These are phyloP conservation scores for Empidonax traillii DNA, from an alignment of 2,113 vertebrate genomes.

Conservation along the genomic window DNA sequence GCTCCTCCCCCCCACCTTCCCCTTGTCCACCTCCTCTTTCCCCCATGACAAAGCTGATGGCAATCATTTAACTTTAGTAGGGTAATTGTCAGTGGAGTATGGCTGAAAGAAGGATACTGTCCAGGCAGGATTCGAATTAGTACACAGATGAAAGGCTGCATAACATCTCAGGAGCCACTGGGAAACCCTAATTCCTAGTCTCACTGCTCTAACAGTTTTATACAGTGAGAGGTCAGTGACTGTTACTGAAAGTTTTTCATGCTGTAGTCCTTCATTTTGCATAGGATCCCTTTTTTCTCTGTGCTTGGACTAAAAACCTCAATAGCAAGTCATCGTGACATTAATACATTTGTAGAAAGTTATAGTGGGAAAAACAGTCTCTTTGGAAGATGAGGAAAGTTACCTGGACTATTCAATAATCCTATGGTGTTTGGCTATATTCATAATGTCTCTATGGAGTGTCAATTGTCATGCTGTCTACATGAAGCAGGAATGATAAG, in stretches of 20 bases:
- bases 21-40: too few relatives aligned
- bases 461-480: neutral
- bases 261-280: neutral
- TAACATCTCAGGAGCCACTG: neutral
- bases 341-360: neutral
- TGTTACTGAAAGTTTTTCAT: neutral
- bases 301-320: neutral
- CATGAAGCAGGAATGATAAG: neutral
- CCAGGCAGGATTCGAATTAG: neutral
- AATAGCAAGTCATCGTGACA: neutral
- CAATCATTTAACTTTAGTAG: neutral
- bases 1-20: too few relatives aligned
- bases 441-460: neutral
- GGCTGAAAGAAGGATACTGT: neutral
- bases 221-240: neutral
- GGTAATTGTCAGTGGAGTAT: neutral
- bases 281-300: conserved; percentile 3
- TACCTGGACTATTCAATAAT: neutral
- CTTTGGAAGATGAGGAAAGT: neutral
- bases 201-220: neutral
- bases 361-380: neutral
- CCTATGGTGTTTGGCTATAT: neutral
- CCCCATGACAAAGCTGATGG: neutral
- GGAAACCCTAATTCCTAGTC: neutral
- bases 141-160: neutral